Evolutionary conservation across 2,113 vertebrate genomes (phyloP).

Genomic region (Spheniscus mendiculus): DNA sequence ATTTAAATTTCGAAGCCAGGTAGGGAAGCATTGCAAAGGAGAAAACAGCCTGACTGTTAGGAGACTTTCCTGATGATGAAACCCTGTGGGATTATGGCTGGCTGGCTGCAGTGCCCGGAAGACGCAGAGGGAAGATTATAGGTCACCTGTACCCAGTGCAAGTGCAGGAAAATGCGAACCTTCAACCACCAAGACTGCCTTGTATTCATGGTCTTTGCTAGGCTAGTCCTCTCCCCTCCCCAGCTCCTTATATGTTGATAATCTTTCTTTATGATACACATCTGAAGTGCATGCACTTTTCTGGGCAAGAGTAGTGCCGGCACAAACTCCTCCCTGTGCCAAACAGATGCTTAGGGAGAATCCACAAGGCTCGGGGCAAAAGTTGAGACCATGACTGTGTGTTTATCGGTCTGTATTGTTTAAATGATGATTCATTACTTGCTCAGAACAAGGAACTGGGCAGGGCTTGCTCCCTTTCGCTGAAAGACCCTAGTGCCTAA

Average conservation of each 20-base stretch:
- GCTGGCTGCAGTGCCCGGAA: accelerated
- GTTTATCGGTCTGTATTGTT: neutral
- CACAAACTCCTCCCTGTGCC: neutral
- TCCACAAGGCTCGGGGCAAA: neutral
- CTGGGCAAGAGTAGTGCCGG: accelerated
- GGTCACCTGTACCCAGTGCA: neutral
- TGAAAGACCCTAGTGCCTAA: neutral
- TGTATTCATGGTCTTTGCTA: neutral
- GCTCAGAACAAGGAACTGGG: neutral
- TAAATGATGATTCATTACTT: neutral
- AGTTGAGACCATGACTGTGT: neutral
- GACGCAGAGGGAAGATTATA: neutral
- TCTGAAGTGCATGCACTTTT: neutral
- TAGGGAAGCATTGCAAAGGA: neutral
- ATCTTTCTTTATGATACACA: neutral
- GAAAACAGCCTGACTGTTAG: neutral
- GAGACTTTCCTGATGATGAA: neutral
- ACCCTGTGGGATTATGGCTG: neutral
- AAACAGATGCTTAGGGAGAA: neutral
- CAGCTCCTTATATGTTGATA: neutral
- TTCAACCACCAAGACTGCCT: neutral
- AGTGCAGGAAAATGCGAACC: neutral
- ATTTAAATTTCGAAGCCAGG: neutral
- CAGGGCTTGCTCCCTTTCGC: neutral
- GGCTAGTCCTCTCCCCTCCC: neutral